Base-by-base conservation (phyloP, 2,113 vertebrate species). In the Thomomys bottae region DNA sequence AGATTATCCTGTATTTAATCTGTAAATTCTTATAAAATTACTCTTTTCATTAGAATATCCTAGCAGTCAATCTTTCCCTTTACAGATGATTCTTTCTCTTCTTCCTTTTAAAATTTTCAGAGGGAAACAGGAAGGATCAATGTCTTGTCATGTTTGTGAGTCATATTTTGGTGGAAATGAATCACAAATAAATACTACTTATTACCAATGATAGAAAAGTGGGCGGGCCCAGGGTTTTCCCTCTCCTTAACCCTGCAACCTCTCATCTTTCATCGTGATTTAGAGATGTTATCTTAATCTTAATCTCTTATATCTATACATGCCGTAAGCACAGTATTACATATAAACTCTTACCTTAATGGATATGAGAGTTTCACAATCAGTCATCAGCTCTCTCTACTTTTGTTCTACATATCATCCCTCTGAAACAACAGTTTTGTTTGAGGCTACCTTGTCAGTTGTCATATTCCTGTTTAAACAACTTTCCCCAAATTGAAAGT, bases 91-190 rank as follows among this genome's bases (percentile, higher is more conserved):
- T 88, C 4, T 88, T 45, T n/a, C 85, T 67, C 32, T 34, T 9
- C 26, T n/a, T 87, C 12, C 23, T 57, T 24, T 72, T 81, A 8
- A 15, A 71, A 76, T 26, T 45, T 72, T 88, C 42, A 88, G 20
- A 82, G 42, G 75, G 24, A 81, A 94, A 76, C 36, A 89, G 61
- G 15, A 87, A 78, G 36, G 49, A 38, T 30, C 20, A 40, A 92
- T 75, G 59, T 83, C 36, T 90, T 87, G 67, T 38, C 54, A 67
- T 45, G 45, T 85, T 92, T 92, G 24, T 93, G 80, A 86, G 32
- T 92, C 54, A 91, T 64, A 72, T 63, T 40, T 68, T 72, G 34
- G 80, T 89, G 85, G 64, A 45, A 17, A 24, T 83, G 84, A 42
- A 30, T 87, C 88, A 91, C 34, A 6, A 36, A 28, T 34, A 84